Evolutionary conservation across 2,888 invertebrate species (phyloP).

Genomic region (Lampropteryx suffumata): DNA sequence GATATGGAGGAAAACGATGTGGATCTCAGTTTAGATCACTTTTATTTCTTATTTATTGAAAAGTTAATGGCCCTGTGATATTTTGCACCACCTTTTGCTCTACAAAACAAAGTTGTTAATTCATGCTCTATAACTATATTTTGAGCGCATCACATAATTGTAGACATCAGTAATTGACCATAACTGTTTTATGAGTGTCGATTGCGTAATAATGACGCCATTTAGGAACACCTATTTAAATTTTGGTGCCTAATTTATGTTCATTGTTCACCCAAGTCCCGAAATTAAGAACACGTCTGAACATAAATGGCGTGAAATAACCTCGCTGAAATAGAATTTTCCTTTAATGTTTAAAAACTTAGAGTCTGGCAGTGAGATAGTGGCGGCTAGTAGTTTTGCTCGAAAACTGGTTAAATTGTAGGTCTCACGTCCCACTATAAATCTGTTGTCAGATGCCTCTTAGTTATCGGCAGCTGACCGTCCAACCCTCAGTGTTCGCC

Average conservation of each 20-base stretch:
- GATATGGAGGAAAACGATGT: slow-evolving; percentile 11
- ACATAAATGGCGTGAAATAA: background rate
- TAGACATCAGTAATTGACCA: slow-evolving; percentile 49
- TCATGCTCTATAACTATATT: slow-evolving; percentile 34
- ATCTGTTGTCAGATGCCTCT: slow-evolving; percentile 48
- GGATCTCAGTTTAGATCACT: slow-evolving; percentile 9
- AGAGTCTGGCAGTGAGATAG: slow-evolving; percentile 33
- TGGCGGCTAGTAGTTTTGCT: slow-evolving; percentile 30
- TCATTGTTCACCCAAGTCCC: slow-evolving; percentile 25
- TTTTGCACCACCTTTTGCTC: slow-evolving; percentile 28
- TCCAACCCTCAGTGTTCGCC: slow-evolving; percentile 36
- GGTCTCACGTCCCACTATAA: slow-evolving; percentile 39
- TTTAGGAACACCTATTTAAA: slow-evolving; percentile 35
- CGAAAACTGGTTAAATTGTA: slow-evolving; percentile 35
- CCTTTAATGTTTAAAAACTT: slow-evolving; percentile 20
- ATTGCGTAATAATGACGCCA: slow-evolving; percentile 45
- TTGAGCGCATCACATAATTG: slow-evolving; percentile 40
- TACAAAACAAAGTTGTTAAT: slow-evolving; percentile 21
- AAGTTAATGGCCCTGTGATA: slow-evolving; percentile 20
- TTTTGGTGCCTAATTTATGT: slow-evolving; percentile 32
- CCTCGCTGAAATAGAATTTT: slow-evolving; percentile 9
- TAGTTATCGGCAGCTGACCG: slow-evolving; percentile 51
- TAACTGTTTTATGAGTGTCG: slow-evolving; percentile 48
- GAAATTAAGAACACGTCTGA: slow-evolving; percentile 30
- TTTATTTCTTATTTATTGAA: slow-evolving; percentile 23